Base-by-base conservation (phyloP, 2,888 invertebrate species). In the Eupithecia centaureata region DNA sequence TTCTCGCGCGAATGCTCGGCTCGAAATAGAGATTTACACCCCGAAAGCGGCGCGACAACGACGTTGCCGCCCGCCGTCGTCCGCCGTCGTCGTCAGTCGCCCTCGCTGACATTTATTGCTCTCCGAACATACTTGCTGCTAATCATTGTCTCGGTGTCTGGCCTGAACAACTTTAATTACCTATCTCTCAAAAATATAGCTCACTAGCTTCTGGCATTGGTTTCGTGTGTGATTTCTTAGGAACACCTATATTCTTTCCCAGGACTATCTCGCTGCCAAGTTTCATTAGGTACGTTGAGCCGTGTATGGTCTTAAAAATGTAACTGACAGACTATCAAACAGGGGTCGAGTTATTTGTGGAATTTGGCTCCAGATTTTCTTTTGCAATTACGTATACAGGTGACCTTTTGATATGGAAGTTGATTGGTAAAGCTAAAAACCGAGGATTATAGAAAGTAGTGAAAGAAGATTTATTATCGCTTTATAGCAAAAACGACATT, bases 81-180 rank as follows among this genome's bases (percentile, higher is more conserved):
- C 54, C 54, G 28, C 25, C n/a, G 28, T 27, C 12, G 28, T 28
- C 54, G 35, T 15, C 25, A 5, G 18, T 18, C 47, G 61, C 61
- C 61, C 47, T 61, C 47, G 32, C 15, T 61, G 47, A 30, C 60
- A 60, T 51, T 61, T 79, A 79, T 81, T 76, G 74, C 76, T 75
- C 75, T 73, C 75, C 72, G 70, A 73, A 71, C 70, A 72, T 57
- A 33, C 32, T 57, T 57, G 57, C 57, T 22, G 54, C 69, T 47
- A 56, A 56, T 56, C 54, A 56, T 56, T 57, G 32, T 57, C 32
- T 12, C 32, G 22, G 30, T 22, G 32, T 57, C 32, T 57, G 22
- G 32, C 1, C 5, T 57, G 32, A 57, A 57, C 18, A 33, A 22
- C 5, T 13, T 57, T 57, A 22, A 18, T 57, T 47, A 47, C 47